Conservation (phyloP, 2,113 vertebrate species). For the Delphinapterus leucas region DNA sequence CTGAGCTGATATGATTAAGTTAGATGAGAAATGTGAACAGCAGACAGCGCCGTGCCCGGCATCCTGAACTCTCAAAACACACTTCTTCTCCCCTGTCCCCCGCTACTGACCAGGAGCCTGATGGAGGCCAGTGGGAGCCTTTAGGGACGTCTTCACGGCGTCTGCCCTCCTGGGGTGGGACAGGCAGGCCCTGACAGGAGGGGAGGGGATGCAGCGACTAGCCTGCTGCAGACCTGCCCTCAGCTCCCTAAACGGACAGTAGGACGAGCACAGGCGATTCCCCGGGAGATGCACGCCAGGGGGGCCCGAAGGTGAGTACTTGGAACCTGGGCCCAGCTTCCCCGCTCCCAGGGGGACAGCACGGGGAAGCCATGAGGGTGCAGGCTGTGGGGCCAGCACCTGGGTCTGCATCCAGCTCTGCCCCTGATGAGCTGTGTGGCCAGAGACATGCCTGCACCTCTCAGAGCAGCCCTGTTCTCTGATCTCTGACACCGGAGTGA, state of each 20-base stretch:
- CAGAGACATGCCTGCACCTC: background rate
- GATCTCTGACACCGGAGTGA: background rate
- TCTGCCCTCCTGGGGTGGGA: background rate
- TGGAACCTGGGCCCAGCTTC: background rate
- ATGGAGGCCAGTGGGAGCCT: background rate
- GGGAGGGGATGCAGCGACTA: rapidly evolving
- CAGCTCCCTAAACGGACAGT: background rate
- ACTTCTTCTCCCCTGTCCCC: background rate
- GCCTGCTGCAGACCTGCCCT: no score
- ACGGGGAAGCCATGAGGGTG: background rate
- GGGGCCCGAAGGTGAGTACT: background rate
- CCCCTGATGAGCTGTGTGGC: background rate
- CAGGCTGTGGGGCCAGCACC: background rate
- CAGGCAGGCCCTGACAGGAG: background rate
- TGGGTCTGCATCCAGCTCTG: background rate
- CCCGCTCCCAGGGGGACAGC: background rate
- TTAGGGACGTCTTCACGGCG: background rate
- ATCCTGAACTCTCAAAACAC: background rate
- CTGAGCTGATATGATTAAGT: no score
- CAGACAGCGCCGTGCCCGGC: background rate
- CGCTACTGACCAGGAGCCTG: background rate
- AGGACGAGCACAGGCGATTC: background rate
- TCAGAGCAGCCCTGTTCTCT: background rate
- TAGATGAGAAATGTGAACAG: background rate
- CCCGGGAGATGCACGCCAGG: rapidly evolving